Evolutionary conservation across 2,888 invertebrate genomes (phyloP).

Genomic region (Nomada fucata): DNA sequence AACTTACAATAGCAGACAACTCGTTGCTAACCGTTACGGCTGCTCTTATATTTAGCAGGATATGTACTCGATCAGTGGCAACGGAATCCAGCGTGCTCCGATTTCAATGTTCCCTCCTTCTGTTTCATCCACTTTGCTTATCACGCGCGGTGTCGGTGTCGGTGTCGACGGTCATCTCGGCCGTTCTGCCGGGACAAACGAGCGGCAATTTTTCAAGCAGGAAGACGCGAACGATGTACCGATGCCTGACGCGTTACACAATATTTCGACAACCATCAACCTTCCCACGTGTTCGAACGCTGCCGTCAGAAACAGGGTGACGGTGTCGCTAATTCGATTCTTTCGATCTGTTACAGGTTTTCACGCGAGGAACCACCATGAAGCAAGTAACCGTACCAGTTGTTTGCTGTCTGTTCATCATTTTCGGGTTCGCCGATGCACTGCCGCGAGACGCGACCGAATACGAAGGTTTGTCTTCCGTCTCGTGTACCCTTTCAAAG

Average conservation of each 20-base stretch:
- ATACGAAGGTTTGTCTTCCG: conserved; percentile 73
- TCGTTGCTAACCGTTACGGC: background rate
- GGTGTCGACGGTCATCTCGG: background rate
- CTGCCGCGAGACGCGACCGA: conserved; percentile 67
- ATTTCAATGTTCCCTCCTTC: background rate
- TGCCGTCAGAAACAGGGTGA: background rate
- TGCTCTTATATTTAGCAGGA: background rate
- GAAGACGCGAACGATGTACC: no score
- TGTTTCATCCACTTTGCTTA: background rate
- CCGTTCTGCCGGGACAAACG: no score
- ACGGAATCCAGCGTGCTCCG: background rate
- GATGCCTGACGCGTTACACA: no score
- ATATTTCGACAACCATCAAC: no score
- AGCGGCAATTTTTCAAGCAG: no score
- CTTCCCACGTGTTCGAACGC: background rate
- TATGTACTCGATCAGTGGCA: background rate
- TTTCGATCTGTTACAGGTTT: conserved; percentile 29
- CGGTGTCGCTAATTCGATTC: no score
- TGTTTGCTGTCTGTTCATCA: conserved; percentile 49
- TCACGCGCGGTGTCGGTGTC: no score
- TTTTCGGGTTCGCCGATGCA: conserved; percentile 45
- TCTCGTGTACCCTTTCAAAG: background rate
- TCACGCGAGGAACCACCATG: conserved; percentile 37
- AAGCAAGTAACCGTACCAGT: conserved; percentile 47
- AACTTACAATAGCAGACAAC: background rate